phyloP scores from a whole-genome alignment of 30 jellyfish, hydroid and myxozoan genomes.

The Turritopsis dohrnii region DNA sequence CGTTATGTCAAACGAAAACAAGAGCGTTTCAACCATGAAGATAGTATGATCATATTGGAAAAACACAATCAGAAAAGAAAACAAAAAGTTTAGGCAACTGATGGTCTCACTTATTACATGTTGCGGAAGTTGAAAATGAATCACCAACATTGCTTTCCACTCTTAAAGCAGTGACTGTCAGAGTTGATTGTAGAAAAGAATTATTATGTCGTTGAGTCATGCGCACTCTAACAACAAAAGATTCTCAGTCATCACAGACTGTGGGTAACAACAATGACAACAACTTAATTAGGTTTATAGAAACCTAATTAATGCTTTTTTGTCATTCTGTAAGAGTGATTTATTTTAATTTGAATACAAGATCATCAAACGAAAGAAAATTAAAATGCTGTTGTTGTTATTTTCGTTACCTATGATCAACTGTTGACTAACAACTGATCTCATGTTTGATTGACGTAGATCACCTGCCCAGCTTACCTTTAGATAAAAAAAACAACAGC shows the following conservation, averaged over 20 bases:
- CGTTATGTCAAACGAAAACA: no score
- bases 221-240: neutral
- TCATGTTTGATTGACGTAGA: neutral
- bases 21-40: no score
- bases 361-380: neutral
- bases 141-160: no score
- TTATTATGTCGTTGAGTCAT: neutral
- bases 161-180: no score
- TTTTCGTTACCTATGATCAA: neutral
- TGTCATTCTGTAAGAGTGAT: neutral
- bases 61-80: no score
- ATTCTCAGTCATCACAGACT: neutral
- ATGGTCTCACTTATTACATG: no score
- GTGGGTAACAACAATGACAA: neutral
- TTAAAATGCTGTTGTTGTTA: neutral
- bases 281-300: neutral
- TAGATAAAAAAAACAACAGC: neutral
- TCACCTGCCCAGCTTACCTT: neutral
- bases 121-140: no score
- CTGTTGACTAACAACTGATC: neutral
- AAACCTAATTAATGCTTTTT: neutral
- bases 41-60: no score
- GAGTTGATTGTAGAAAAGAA: no score
- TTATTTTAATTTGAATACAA: neutral
- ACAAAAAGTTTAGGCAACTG: no score